These are phyloP conservation scores for Eupeodes corollae DNA, from an alignment of 1,140 invertebrate genomes.

Conservation along the genomic window DNA sequence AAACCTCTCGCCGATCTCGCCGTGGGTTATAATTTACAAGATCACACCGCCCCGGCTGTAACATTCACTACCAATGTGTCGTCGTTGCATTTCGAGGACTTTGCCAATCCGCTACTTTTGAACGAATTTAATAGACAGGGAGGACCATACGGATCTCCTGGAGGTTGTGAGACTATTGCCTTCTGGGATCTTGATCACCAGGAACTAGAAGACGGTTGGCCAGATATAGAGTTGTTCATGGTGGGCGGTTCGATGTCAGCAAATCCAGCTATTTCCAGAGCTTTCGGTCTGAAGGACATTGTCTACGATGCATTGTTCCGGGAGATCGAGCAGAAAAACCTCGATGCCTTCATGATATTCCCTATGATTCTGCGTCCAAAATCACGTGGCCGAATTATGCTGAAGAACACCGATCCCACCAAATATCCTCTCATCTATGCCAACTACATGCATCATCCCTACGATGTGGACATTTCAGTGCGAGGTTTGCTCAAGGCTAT, in stretches of 20 bases:
- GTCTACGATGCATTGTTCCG: slow-evolving; percentile 43
- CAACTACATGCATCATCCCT: slow-evolving; percentile 55
- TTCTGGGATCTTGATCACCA: slow-evolving; percentile 62
- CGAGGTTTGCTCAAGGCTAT: slow-evolving; percentile 49
- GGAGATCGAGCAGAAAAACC: slow-evolving; percentile 36
- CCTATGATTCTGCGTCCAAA: slow-evolving; percentile 64
- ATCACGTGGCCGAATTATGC: slow-evolving; percentile 56
- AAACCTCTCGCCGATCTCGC: slow-evolving; percentile 54
- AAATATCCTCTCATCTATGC: slow-evolving; percentile 70
- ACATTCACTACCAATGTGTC: slow-evolving; percentile 51
- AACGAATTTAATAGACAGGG: slow-evolving; percentile 36
- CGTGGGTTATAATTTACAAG: slow-evolving; percentile 70
- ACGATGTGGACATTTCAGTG: slow-evolving; percentile 52
- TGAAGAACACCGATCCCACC: slow-evolving; percentile 56
- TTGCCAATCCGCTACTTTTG: slow-evolving; percentile 23
- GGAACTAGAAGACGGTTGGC: slow-evolving; percentile 49
- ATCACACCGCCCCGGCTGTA: slow-evolving; percentile 62
- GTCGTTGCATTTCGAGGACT: slow-evolving; percentile 28
- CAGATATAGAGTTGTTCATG: slow-evolving; percentile 64
- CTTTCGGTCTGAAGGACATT: slow-evolving; percentile 47
- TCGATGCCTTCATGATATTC: slow-evolving; percentile 50
- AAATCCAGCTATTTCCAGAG: slow-evolving; percentile 40
- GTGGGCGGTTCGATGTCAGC: slow-evolving; percentile 43
- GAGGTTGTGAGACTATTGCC: slow-evolving; percentile 66
- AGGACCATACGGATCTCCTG: slow-evolving; percentile 64